These are phyloP conservation scores for Hecatera dysodea DNA, from an alignment of 2,888 invertebrate species.

Conservation along the genomic window DNA sequence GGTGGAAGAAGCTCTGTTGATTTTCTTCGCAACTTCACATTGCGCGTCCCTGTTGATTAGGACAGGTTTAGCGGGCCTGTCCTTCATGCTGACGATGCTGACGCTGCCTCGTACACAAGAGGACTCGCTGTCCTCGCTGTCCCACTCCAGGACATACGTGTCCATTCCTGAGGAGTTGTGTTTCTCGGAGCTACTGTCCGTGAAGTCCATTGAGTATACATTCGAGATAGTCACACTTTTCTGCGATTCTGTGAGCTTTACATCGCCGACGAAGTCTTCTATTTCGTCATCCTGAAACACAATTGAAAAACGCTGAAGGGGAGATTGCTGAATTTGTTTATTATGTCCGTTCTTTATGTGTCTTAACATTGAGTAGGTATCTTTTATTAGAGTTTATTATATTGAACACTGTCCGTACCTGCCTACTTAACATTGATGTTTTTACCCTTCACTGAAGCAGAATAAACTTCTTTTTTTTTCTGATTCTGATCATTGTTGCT, in stretches of 20 bases:
- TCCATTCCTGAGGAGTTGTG: slow-evolving; percentile 84
- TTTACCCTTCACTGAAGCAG: no score
- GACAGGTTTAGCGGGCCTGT: slow-evolving; percentile 38
- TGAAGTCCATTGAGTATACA: slow-evolving; percentile 83
- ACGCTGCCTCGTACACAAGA: slow-evolving; percentile 68
- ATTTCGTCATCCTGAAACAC: slow-evolving; percentile 82
- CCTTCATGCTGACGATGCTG: slow-evolving; percentile 70
- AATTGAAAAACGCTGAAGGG: not conserved
- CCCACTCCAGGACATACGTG: slow-evolving; percentile 83
- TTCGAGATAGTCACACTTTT: slow-evolving; percentile 85
- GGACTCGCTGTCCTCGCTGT: slow-evolving; percentile 81
- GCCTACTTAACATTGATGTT: not conserved
- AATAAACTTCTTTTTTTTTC: not conserved
- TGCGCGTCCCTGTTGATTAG: slow-evolving; percentile 62
- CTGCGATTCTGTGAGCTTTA: slow-evolving; percentile 84
- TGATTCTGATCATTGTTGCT: not conserved
- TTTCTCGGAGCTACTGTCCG: slow-evolving; percentile 83
- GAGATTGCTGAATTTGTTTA: not conserved
- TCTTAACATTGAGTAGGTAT: no score
- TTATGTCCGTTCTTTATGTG: not conserved
- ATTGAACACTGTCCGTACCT: not conserved
- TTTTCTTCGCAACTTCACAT: slow-evolving; percentile 55
- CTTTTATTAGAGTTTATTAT: not conserved
- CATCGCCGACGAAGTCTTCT: slow-evolving; percentile 82
- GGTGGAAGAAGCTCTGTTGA: slow-evolving; percentile 64